Evolutionary conservation across 2,797 vertebrate species (phyloP).

Genomic region (Pteropus rufus): DNA sequence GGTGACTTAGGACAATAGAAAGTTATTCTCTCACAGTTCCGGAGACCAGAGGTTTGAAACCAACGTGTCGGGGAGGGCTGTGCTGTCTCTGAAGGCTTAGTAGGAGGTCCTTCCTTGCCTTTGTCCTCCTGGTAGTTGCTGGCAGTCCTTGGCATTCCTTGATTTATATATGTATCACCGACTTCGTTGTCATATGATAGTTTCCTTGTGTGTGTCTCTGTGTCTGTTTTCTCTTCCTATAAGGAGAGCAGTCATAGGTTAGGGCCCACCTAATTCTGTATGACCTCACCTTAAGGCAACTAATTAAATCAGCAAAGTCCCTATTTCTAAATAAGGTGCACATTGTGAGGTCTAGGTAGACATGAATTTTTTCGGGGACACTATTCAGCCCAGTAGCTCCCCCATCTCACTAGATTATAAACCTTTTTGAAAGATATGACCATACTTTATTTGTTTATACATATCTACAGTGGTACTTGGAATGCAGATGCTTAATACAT

Average conservation of each 20-base stretch:
- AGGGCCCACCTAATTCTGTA: neutral
- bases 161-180: neutral
- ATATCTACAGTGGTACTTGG: neutral
- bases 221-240: neutral
- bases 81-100: neutral
- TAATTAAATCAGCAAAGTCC: neutral
- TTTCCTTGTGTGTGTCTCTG: neutral
- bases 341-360: neutral
- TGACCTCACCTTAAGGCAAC: neutral
- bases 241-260: neutral
- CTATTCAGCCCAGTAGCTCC: neutral
- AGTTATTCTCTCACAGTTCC: neutral
- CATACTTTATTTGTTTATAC: neutral
- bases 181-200: accelerated
- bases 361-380: neutral
- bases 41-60: neutral
- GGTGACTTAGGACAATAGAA: neutral
- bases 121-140: neutral
- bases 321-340: neutral
- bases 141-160: neutral
- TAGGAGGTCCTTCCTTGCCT: neutral
- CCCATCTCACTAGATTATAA: neutral
- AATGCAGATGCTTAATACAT: neutral
- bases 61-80: neutral
- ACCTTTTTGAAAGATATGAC: neutral